Base-by-base conservation (phyloP, 2,797 vertebrate species). In the Orientallactaga sibirica region DNA sequence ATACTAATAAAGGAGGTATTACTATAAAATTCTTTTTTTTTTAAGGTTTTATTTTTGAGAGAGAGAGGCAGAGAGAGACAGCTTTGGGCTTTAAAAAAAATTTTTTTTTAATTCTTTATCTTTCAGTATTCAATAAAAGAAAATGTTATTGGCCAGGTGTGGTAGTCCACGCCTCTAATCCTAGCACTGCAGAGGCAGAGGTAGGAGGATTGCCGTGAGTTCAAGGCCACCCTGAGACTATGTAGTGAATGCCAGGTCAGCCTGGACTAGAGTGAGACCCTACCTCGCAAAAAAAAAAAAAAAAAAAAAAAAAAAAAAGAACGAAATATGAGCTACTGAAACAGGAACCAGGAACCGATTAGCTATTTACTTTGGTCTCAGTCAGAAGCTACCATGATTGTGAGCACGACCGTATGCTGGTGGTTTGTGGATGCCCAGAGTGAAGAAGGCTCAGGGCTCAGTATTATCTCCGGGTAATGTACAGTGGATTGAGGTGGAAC, bases 101-200 rank as follows among this genome's bases (percentile, higher is more conserved):
- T 48, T 48, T n/a, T 37, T 37, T 37, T 37, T 52, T 7, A 55
- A 55, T 58, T 58, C 55, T 58, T 58, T 58, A 75, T 68, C 66
- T 93, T 88, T 84, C 10, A 74, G 10, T 80, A 27, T 95, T 9
- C 92, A 96, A 58, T 73, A 29, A 88, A 94, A 92, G 37, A 62
- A 88, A 82, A 20, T 48, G 41, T 14, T 86, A 52, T 37, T n/a
- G 10, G 48, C 48, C 48, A 48, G 48, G 48, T 48, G 48, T 48
- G 48, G 48, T 48, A 10, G 48, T 48, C 5, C 48, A 48, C 10
- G 48, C 48, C 48, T 48, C 10, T 48, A 48, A 48, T 48, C 10
- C 48, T 10, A 48, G 48, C 8, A 48, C 48, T 48, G 7, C 48
- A 48, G 48, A 48, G 48, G 48, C 48, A 48, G 48, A 48, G 48